These are phyloP conservation scores for Mesoligia furuncula DNA, from an alignment of 2,888 invertebrate species.

Conservation along the genomic window DNA sequence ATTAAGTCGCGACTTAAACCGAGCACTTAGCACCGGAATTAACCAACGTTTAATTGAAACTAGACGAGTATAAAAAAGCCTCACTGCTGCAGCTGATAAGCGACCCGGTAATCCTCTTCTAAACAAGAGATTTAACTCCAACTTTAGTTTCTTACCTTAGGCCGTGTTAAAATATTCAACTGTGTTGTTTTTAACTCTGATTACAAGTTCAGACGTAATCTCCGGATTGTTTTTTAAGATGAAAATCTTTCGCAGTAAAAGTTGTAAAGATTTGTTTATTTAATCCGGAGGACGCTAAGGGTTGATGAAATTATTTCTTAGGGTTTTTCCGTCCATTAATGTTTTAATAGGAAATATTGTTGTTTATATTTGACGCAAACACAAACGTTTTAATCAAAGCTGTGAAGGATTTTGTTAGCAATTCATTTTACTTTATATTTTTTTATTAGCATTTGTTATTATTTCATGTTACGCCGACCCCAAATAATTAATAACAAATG, in stretches of 20 bases:
- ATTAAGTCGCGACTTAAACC: conserved; percentile 86
- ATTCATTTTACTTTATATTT: not conserved
- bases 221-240: conserved; percentile 75
- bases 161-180: conserved; percentile 77
- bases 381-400: conserved; percentile 41
- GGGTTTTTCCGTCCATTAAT: conserved; percentile 44
- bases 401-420: conserved; percentile 12
- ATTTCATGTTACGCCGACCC: not conserved
- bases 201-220: conserved; percentile 84
- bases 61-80: conserved; percentile 82
- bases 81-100: conserved; percentile 80
- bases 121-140: conserved; percentile 85
- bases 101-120: conserved; percentile 78
- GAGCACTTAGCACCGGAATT: conserved; percentile 86
- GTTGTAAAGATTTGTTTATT: conserved; percentile 69
- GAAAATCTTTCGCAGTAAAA: conserved; percentile 76
- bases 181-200: conserved; percentile 78
- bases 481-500: not conserved
- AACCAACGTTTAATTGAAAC: conserved; percentile 88
- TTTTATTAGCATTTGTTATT: not conserved
- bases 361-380: conserved; percentile 33
- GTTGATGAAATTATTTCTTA: conserved; percentile 67
- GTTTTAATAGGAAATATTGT: conserved; percentile 38
- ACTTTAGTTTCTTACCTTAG: conserved; percentile 71
- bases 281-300: conserved; percentile 63